A percentile compares a stretch with the other conserved stretches of the same genome.
Evolutionary conservation across 2,888 invertebrate species (phyloP).

Genomic region (Pollenia amentaria): DNA sequence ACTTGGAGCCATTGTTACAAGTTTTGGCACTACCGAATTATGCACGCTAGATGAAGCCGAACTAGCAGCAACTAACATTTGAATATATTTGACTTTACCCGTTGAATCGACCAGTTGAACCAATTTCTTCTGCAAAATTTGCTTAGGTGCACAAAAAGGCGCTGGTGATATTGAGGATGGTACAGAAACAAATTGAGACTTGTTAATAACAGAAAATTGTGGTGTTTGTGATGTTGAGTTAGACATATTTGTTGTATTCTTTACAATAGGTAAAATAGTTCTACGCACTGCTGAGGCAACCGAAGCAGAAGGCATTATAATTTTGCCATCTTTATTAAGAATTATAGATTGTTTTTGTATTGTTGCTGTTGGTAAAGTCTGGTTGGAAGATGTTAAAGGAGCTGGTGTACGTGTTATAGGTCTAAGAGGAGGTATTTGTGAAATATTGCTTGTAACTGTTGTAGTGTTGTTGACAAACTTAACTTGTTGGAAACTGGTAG

Average conservation of each 20-base stretch:
- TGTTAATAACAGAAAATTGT: constrained; percentile 24
- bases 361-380: not conserved
- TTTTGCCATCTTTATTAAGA: constrained; percentile 66
- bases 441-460: not conserved
- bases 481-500: constrained; percentile 11
- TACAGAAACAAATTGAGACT: constrained; percentile 1
- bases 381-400: not conserved
- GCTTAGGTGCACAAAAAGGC: constrained; percentile 44
- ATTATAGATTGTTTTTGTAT: constrained; percentile 5
- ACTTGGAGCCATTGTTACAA: constrained; percentile 43
- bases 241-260: constrained; percentile 13
- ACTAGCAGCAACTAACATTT: constrained; percentile 77
- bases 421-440: constrained; percentile 49
- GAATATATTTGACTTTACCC: constrained; percentile 78
- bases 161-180: not conserved
- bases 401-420: constrained; percentile 9
- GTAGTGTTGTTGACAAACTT: not conserved
- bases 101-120: constrained; percentile 78
- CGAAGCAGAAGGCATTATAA: constrained; percentile 65
- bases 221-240: constrained; percentile 3
- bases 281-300: constrained; percentile 70
- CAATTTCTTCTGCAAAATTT: constrained; percentile 78
- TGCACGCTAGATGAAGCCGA: constrained; percentile 24
- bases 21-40: constrained; percentile 49
- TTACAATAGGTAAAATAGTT: constrained; percentile 62